Base-by-base conservation (phyloP, 2,113 vertebrate species). In the Vireo altiloquus region DNA sequence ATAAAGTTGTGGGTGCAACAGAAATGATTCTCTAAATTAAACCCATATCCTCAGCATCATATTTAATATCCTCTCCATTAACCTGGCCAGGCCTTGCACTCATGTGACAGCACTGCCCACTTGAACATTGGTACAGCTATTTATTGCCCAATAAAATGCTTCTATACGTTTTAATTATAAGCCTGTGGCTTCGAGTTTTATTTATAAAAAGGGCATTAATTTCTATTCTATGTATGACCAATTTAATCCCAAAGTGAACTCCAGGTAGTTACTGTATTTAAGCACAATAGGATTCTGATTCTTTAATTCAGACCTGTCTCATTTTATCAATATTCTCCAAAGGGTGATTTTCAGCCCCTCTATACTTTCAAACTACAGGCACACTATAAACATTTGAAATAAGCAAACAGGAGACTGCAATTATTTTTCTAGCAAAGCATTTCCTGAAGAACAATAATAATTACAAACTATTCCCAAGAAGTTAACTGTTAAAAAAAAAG, bases 1-100 rank as follows among this genome's bases (percentile, higher is more conserved):
- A 96, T 71, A 69, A 95, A 88, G 35, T 90, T 42, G 8, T 90
- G 85, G 63, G 63, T 79, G 63, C 75, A 91, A 86, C 59, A 87
- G 63, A 92, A 92, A 76, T 3, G 1, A 72, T 82, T 91, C 63
- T 88, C 91, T 82, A 89, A 95, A 95, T 85, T 61, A 90, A 77
- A 92, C 33, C 35, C 46, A 59, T 66, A 85, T 69, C 61, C 53
- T 91, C 49, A 69, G 63, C 60, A 80, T 82, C 42, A 23, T 59
- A 35, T 72, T 94, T 85, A 87, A 71, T 77, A 79, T 47, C 77
- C 46, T 84, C 70, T 50, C 57, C 75, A 74, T 59, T 56, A 85
- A 87, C 78, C 78, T 82, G 50, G 49, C 35, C 78, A 40, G 49
- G 42, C 46, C 53, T 68, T 89, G 53, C n/a, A 33, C 57, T 76